Evolutionary conservation across 2,797 vertebrate species (phyloP), one percentile per base, ranked within the genome.

Genomic region (Pelobates cultripes): DNA sequence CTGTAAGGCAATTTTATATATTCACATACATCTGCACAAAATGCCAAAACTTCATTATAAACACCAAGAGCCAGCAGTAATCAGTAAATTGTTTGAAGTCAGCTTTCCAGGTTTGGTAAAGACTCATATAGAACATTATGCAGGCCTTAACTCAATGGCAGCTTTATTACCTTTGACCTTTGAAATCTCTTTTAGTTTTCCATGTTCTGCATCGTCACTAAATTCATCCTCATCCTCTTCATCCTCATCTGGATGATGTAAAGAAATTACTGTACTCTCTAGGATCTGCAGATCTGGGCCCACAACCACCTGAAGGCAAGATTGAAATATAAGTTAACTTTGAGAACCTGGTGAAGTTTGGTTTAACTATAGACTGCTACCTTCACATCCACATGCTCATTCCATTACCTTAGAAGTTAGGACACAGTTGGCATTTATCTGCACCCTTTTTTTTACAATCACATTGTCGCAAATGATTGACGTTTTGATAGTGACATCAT

Each of bases 151-250:
- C 15, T 10, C 17, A 66, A 68, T 68, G 66, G 66, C 12, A 42
- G 28, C 42, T 12, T 4, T 64, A 40, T 45, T 84, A 98, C 98
- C 96, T 96, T 97, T 98, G 70, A 94, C 90, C 88, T 96, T 98
- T 83, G 87, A 90, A 89, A 96, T 96, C 86, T 93, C 96, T 85
- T 95, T 94, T 75, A 90, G 91, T 78, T 93, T 93, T 85, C 93
- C 92, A 8, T 94, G 91, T 0, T 92, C 93, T 12, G 94, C 94
- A 78, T 96, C 96, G 10, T 99, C 98, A 78, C 97, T 99, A 90
- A 99, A 99, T n/a, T 95, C 97, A 0, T 95, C 94, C 2, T 99
- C 96, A 3, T 98, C 96, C 6, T 99, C 97, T 4, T 96, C 93
- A 70, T 97, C 96, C 81, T 97, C 95, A 14, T 98, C 96, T 7